Conservation (phyloP, 2,888 invertebrate genomes). For the Cephus rjabovi region DNA sequence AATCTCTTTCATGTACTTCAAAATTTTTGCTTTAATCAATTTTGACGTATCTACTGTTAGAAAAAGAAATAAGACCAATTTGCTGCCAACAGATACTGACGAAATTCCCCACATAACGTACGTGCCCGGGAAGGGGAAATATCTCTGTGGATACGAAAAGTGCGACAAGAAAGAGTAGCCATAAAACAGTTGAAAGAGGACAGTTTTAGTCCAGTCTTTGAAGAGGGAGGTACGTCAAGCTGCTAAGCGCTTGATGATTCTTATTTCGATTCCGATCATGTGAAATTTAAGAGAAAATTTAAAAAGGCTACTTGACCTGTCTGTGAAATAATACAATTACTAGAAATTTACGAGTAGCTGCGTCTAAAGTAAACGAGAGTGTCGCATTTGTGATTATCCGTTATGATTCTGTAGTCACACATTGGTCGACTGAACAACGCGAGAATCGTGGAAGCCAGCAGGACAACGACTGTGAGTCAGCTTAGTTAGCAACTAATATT, state of each 20-base stretch:
- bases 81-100: neutral
- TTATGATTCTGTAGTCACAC: neutral
- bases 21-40: neutral
- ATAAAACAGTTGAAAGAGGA: neutral
- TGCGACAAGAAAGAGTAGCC: neutral
- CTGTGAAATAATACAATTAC: slow-evolving; percentile 50
- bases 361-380: neutral
- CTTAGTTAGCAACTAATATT: neutral
- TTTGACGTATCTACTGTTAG: neutral
- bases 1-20: neutral
- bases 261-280: slow-evolving; percentile 38
- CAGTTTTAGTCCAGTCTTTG: neutral
- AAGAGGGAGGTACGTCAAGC: neutral
- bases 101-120: neutral
- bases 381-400: neutral
- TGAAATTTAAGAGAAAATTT: slow-evolving; percentile 34
- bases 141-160: neutral
- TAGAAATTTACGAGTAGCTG: neutral
- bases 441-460: neutral
- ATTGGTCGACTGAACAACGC: neutral
- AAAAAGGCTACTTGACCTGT: slow-evolving; percentile 38
- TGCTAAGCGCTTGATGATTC: neutral
- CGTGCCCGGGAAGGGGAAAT: neutral
- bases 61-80: neutral
- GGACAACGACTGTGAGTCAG: neutral